Base-by-base conservation (phyloP, 1,140 invertebrate species). In the Mamestra configurata region DNA sequence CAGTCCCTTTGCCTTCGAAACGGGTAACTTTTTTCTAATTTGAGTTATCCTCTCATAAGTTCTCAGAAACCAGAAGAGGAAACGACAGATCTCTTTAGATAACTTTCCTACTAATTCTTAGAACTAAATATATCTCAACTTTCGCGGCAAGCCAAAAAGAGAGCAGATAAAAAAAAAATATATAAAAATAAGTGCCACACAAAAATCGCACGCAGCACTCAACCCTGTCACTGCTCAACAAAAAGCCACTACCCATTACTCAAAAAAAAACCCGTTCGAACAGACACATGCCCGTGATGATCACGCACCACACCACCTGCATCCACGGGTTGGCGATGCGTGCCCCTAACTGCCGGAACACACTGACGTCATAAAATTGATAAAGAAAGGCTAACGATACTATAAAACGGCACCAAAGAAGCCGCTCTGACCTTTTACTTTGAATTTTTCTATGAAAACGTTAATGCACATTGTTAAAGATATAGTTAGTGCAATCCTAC, bases 371-470 rank as follows among this genome's bases (percentile, higher is more conserved):
- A 76, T 61, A 61, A 64, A 76, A 40, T 20, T 76, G 73, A 76
- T 76, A 76, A 64, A 53, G 24, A 76, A 76, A 76, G 73, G 55
- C 49, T 76, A 76, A 76, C 55, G 40, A 76, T 49, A 61, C 72
- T 61, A 76, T 76, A 61, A 76, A 71, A 76, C 55, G 7, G 20
- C 57, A 76, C 68, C 61, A 71, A 71, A 71, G 68, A 53, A 18
- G 59, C 72, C 72, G 72, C 72, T 59, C 72, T 59, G 57, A 76
- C 72, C 55, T 76, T 76, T 76, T 10, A 40, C 4, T 46, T 4
- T 31, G 46, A 70, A 70, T 24, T 49, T n/a, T 70, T 70, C 40
- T 70, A 70, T 70, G 40, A 70, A 70, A 31, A 70, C 22, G 24
- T 18, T 61, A 13, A 15, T 70, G 40, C 66, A 40, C 35, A 6